These are phyloP conservation scores for Coenobita brevimanus DNA, from an alignment of 1,140 invertebrate genomes.

Conservation along the genomic window DNA sequence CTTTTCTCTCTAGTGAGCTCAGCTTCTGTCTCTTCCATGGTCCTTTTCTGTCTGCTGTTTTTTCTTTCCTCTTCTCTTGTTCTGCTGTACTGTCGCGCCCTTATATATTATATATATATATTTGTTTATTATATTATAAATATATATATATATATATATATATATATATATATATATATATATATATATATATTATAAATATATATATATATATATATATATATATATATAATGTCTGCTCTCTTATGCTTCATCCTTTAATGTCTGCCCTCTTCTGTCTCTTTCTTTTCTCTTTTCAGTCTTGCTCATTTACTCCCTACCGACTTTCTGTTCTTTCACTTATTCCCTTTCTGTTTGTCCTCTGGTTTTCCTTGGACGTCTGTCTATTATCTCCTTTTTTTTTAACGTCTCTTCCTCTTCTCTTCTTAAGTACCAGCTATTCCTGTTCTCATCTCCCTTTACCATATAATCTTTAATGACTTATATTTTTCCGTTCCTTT, in stretches of 20 bases:
- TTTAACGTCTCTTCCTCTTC: background rate
- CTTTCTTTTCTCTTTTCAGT: background rate
- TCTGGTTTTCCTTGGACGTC: background rate
- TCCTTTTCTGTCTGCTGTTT: background rate
- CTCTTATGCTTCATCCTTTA: too few relatives aligned
- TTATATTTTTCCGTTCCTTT: too few relatives aligned
- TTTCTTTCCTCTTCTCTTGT: background rate
- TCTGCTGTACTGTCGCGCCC: too few relatives aligned
- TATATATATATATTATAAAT: conserved; percentile 27
- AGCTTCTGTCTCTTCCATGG: too few relatives aligned
- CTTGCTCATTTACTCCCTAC: background rate
- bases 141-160: conserved; percentile 24
- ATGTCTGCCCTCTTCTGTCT: background rate
- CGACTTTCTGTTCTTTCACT: background rate
- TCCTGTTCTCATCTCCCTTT: too few relatives aligned
- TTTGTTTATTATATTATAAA: too few relatives aligned
- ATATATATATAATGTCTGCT: background rate
- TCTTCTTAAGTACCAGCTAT: background rate
- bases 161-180: conserved; percentile 27
- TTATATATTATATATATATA: too few relatives aligned
- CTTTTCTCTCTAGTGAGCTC: too few relatives aligned
- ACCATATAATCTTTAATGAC: too few relatives aligned
- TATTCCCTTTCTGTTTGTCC: background rate
- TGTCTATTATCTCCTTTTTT: background rate
- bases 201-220: too few relatives aligned